phyloP scores from a whole-genome alignment of 2,888 invertebrate genomes.

The Amphipyra tragopoginis region DNA sequence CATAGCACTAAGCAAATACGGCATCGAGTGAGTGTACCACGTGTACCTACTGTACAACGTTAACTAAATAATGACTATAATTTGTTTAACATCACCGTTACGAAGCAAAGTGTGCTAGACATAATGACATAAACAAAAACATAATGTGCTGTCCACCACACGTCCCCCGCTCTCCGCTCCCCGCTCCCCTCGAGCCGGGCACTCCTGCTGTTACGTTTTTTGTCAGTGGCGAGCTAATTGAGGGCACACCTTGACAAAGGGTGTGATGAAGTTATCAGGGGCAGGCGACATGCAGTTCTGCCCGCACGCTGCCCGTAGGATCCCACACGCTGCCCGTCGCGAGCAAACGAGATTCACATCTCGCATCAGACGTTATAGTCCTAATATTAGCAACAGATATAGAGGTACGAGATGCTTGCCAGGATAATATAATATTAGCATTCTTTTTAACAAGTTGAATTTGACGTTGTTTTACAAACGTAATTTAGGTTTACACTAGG shows the following conservation, averaged over 20 bases:
- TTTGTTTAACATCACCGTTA: too few species aligned
- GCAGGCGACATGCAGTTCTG: not conserved
- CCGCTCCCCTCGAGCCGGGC: not conserved
- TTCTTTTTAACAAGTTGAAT: too few species aligned
- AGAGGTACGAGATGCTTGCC: conserved; percentile 5
- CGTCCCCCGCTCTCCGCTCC: not conserved
- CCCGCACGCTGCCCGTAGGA: conserved; percentile 5
- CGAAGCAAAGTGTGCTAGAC: not conserved
- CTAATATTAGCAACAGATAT: not conserved
- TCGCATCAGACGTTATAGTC: conserved; percentile 3
- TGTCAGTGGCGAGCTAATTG: conserved; percentile 3
- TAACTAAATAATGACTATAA: too few species aligned
- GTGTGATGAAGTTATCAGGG: conserved; percentile 5
- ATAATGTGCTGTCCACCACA: not conserved
- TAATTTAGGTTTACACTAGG: too few species aligned
- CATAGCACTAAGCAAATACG: not conserved
- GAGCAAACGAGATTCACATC: conserved; percentile 1
- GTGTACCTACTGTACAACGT: too few species aligned
- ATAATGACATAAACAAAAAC: not conserved
- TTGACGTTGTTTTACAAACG: too few species aligned
- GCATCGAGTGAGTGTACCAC: not conserved
- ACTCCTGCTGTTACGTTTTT: conserved; percentile 14
- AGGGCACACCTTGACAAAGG: conserved; percentile 17
- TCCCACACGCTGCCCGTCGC: not conserved
- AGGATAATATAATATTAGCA: not conserved